Conservation (phyloP, 2,888 invertebrate genomes). For the Cephonodes hylas region DNA sequence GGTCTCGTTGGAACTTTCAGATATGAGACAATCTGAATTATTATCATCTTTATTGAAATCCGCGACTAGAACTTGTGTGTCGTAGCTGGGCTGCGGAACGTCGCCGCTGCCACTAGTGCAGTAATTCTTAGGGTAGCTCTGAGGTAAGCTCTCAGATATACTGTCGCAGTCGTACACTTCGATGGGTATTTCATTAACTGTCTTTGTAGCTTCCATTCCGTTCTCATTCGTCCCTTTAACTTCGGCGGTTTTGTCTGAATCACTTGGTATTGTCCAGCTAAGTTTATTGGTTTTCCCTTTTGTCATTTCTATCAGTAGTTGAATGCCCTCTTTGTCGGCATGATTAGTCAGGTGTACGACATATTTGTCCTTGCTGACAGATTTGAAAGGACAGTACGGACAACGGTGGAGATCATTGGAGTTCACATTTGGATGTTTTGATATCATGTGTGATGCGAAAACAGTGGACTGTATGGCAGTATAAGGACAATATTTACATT, state of each 20-base stretch:
- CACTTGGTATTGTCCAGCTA: conserved; percentile 72
- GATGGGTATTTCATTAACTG: conserved; percentile 62
- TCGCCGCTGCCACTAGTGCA: conserved; percentile 45
- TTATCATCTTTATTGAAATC: conserved; percentile 68
- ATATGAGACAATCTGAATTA: conserved; percentile 66
- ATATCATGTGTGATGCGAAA: conserved; percentile 88
- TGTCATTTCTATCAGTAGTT: conserved; percentile 59
- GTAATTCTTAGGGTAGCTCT: conserved; percentile 60
- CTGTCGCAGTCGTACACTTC: conserved; percentile 73
- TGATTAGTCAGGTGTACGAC: conserved; percentile 78
- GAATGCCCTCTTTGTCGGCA: conserved; percentile 68
- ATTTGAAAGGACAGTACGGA: conserved; percentile 82
- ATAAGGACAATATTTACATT: conserved; percentile 89
- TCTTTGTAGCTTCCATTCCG: conserved; percentile 44
- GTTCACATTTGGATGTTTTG: conserved; percentile 87
- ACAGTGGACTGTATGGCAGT: conserved; percentile 90
- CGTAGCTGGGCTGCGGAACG: conserved; percentile 45
- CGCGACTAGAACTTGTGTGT: conserved; percentile 49
- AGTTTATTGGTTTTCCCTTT: conserved; percentile 56
- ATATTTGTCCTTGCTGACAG: conserved; percentile 84
- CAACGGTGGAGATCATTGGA: conserved; percentile 83
- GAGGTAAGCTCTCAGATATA: conserved; percentile 57
- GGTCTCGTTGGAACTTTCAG: conserved; percentile 61
- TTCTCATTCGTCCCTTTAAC: conserved; percentile 38
- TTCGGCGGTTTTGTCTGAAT: conserved; percentile 40